Evolutionary conservation across 2,113 vertebrate species (phyloP), one percentile per base, ranked within the genome.

Genomic region (Gadus chalcogrammus): DNA sequence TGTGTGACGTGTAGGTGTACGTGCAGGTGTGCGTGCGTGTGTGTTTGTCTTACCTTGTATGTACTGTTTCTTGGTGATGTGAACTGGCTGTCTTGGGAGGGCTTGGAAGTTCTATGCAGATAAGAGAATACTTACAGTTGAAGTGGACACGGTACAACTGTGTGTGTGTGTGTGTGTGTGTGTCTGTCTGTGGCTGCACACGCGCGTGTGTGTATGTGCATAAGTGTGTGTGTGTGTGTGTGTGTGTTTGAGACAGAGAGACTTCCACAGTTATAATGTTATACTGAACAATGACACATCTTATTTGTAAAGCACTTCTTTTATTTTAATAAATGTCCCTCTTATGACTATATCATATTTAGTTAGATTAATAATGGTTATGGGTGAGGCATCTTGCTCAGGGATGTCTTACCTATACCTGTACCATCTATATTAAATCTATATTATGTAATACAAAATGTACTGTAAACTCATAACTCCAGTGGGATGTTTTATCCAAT

Each of bases 91-190:
- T 67, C 85, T 89, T 3, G 91, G 91, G 48, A 92, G 70, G 5
- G 90, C 88, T 78, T 92, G 91, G 74, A 92, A 91, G 77, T 92
- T 92, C 91, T 92, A 68, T 63, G 27, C 64, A 65, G 27, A 27
- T 15, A 27, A 48, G 42, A 48, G 42, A 48, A 48, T 9, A 48
- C 11, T 48, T 12, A 48, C 22, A 52, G n/a, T 24, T 17, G 31
- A 53, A 18, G 22, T 56, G 24, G 24, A 24, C 52, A 7, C 20
- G 28, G 17, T 20, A 22, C 17, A 67, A 27, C 22, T 24, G 60
- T 24, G 60, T 58, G 53, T 59, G 67, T 59, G 67, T 68, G 67
- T 68, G 69, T 24, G 69, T n/a, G 42, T 53, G 48, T 28, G 61
- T n/a, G 42, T 53, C 24, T 28, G 61, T 38, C 42, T 16, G n/a